Evolutionary conservation across 2,888 invertebrate species (phyloP).

Genomic region (Electrophaes corylata): DNA sequence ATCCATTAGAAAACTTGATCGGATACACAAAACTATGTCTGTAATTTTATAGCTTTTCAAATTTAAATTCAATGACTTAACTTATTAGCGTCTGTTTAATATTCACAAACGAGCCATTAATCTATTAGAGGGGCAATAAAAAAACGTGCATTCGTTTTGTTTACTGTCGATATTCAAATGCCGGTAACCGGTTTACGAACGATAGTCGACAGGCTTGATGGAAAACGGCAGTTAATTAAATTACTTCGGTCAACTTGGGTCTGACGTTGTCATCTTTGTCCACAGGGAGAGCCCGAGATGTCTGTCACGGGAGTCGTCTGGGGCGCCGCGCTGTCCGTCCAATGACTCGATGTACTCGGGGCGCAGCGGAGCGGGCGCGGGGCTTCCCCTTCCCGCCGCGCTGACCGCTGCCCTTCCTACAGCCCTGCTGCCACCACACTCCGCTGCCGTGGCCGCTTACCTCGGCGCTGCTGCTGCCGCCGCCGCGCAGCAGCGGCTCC

Average conservation of each 20-base stretch:
- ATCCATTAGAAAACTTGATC: conserved; percentile 24
- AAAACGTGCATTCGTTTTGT: conserved; percentile 51
- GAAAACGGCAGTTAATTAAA: conserved; percentile 46
- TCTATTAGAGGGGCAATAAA: conserved; percentile 48
- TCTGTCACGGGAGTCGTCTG: conserved; percentile 92
- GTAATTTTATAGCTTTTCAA: conserved; percentile 28
- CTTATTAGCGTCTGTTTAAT: conserved; percentile 43
- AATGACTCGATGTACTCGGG: conserved; percentile 91
- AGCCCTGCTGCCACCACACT: conserved; percentile 90
- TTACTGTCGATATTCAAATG: conserved; percentile 56
- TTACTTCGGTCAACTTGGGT: conserved; percentile 42
- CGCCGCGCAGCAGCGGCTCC: conserved; percentile 90
- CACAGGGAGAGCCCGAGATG: conserved; percentile 93
- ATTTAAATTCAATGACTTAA: conserved; percentile 34
- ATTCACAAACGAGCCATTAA: conserved; percentile 50
- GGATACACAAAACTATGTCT: conserved; percentile 24
- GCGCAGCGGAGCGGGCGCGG: conserved; percentile 83
- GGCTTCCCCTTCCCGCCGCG: conserved; percentile 81
- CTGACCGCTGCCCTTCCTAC: conserved; percentile 87
- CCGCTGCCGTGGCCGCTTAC: conserved; percentile 93
- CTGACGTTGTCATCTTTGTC: conserved; percentile 70
- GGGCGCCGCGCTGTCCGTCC: conserved; percentile 89
- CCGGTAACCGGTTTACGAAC: conserved; percentile 52
- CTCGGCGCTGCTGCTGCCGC: conserved; percentile 89
- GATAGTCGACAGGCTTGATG: conserved; percentile 28